Evolutionary conservation across 1,140 invertebrate species (phyloP).

Genomic region (Apis mellifera): DNA sequence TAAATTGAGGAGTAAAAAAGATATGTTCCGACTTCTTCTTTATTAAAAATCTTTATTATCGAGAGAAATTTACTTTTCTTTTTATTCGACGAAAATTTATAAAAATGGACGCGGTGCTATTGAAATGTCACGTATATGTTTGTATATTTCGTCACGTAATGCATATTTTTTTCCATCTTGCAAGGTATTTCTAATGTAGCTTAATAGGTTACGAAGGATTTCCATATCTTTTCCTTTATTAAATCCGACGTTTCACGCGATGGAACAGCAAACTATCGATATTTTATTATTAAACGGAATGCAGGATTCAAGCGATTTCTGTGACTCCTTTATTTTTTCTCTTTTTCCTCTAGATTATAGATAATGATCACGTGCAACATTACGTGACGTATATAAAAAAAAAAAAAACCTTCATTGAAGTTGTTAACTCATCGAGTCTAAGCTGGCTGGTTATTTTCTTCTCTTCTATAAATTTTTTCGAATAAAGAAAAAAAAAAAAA

Average conservation of each 20-base stretch:
- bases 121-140: background rate
- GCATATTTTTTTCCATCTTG: background rate
- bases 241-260: background rate
- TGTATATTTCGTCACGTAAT: no score
- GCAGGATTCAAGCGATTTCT: background rate
- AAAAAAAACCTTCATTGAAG: conserved; percentile 3
- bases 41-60: no score
- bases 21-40: no score
- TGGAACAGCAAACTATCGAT: background rate
- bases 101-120: background rate
- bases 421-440: conserved; percentile 24
- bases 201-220: background rate
- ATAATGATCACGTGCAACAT: conserved; percentile 30
- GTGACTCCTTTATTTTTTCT: background rate
- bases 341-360: background rate
- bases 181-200: background rate
- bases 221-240: background rate
- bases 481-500: background rate
- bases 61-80: no score
- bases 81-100: background rate
- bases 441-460: background rate
- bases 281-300: background rate
- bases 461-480: background rate
- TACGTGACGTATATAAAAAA: conserved; percentile 4
- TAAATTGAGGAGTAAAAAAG: no score